Evolutionary conservation across 2,113 vertebrate species (phyloP).

Genomic region (Canis aureus): DNA sequence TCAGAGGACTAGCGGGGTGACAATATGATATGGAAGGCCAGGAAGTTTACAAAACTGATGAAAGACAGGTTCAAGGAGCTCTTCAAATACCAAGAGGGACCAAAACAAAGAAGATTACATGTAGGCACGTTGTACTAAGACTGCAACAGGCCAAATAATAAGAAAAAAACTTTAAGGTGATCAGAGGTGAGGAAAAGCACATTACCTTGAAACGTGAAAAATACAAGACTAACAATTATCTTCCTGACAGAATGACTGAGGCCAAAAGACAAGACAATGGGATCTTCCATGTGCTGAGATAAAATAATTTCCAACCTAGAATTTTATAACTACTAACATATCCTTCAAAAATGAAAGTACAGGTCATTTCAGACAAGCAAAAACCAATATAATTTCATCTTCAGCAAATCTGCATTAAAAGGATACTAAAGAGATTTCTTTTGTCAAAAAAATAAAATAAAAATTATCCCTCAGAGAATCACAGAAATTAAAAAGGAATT

Average conservation of each 20-base stretch:
- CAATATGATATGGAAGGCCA: not conserved
- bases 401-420: not conserved
- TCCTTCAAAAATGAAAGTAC: not conserved
- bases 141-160: not conserved
- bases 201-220: not conserved
- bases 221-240: not conserved
- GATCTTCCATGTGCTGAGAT: not conserved
- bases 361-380: not conserved
- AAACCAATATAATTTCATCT: not conserved
- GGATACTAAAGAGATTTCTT: not conserved
- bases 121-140: not conserved
- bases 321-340: not conserved
- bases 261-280: not conserved
- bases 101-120: not conserved
- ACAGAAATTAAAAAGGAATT: not conserved
- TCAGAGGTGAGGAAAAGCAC: not conserved
- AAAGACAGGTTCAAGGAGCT: not conserved
- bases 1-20: not conserved
- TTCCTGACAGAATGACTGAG: not conserved
- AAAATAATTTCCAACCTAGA: not conserved
- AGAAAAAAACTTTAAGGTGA: not conserved
- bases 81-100: not conserved
- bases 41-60: not conserved
- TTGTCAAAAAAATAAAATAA: not conserved
- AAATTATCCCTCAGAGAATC: not conserved